Percentiles rank a stretch among this genome's conserved stretches.
Conservation (phyloP, 1,140 invertebrate species). For the Anagrus nilaparvatae region DNA sequence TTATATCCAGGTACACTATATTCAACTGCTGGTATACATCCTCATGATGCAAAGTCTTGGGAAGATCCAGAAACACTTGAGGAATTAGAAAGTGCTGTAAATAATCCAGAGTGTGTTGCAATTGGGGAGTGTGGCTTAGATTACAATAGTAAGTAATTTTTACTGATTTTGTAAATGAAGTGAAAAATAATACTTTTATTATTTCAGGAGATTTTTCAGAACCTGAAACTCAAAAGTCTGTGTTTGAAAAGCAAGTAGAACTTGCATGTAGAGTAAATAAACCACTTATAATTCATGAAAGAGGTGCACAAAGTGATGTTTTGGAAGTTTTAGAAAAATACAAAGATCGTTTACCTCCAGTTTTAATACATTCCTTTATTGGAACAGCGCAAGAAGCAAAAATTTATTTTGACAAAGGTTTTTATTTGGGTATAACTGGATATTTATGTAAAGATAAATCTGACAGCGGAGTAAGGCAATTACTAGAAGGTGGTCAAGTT, state of each 20-base stretch:
- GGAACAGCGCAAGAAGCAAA: slow-evolving; percentile 77
- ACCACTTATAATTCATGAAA: slow-evolving; percentile 84
- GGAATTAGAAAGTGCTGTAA: slow-evolving; percentile 61
- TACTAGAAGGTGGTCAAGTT: slow-evolving; percentile 68
- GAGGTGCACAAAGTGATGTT: slow-evolving; percentile 79
- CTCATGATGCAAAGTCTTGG: slow-evolving; percentile 92
- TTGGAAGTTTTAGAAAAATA: slow-evolving; percentile 49
- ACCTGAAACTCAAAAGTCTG: slow-evolving; percentile 71
- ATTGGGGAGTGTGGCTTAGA: slow-evolving; percentile 91
- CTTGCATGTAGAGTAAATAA: slow-evolving; percentile 79
- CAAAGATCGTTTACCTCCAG: slow-evolving; percentile 55
- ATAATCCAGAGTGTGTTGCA: slow-evolving; percentile 82
- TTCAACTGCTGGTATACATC: slow-evolving; percentile 89
- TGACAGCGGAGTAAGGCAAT: slow-evolving; percentile 74
- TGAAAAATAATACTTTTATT: background rate
- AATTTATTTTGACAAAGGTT: slow-evolving; percentile 77
- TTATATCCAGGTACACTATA: slow-evolving; percentile 84
- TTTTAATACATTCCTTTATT: slow-evolving; percentile 88
- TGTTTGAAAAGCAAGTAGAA: slow-evolving; percentile 84
- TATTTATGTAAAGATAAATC: slow-evolving; percentile 92
- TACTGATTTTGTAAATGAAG: background rate
- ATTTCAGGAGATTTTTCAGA: slow-evolving; percentile 68
- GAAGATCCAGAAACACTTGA: slow-evolving; percentile 61
- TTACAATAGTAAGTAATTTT: slow-evolving; percentile 57
- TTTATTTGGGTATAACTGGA: slow-evolving; percentile 79